A percentile compares a stretch with the other conserved stretches of the same genome.
Conservation (phyloP, 1,140 invertebrate genomes). For the Heliconius congener region DNA sequence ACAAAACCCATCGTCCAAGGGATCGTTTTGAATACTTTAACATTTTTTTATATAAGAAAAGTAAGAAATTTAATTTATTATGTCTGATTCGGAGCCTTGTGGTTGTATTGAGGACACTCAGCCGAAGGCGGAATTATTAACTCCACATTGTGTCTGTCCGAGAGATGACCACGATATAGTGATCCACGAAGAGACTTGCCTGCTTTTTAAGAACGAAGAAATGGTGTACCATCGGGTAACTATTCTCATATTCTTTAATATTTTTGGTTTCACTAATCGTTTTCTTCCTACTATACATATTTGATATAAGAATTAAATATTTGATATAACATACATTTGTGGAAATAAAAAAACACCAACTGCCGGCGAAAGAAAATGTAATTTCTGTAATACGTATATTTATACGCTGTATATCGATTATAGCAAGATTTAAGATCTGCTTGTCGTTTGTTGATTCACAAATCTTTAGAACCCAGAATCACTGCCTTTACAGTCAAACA, state of each 20-base stretch:
- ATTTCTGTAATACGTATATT: too few species aligned
- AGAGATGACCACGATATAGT: conserved; percentile 54
- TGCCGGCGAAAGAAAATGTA: too few species aligned
- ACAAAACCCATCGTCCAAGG: neutral
- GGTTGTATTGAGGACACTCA: conserved; percentile 41
- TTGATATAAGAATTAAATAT: too few species aligned
- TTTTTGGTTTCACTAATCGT: too few species aligned
- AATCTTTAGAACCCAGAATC: too few species aligned
- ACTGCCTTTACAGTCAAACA: too few species aligned
- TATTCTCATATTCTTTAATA: neutral
- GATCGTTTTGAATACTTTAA: neutral
- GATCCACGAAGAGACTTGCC: conserved; percentile 55
- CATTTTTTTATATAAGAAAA: conserved; percentile 3
- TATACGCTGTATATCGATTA: too few species aligned
- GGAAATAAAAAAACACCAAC: too few species aligned
- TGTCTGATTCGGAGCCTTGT: conserved; percentile 30
- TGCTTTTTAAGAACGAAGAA: conserved; percentile 56
- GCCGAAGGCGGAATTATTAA: conserved; percentile 15
- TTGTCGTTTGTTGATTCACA: too few species aligned
- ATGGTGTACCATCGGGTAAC: conserved; percentile 57
- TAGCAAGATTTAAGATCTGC: too few species aligned
- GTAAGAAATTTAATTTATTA: neutral
- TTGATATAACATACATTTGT: too few species aligned
- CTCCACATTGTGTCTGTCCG: conserved; percentile 47
- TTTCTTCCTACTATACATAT: too few species aligned